These are phyloP conservation scores for Nothura maculosa DNA, from an alignment of 2,797 vertebrate species.

Conservation along the genomic window DNA sequence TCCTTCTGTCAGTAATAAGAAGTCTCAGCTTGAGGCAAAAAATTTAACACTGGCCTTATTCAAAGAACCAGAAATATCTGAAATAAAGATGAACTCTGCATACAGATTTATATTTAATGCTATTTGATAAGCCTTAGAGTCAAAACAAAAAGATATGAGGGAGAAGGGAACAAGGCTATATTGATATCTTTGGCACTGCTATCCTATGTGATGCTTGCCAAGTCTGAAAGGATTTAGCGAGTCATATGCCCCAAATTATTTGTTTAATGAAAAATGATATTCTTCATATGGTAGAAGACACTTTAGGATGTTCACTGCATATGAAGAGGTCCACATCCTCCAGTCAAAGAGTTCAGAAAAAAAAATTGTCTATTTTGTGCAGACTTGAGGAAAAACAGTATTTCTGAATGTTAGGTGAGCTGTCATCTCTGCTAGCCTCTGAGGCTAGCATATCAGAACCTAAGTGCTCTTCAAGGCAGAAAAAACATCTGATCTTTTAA, in stretches of 20 bases:
- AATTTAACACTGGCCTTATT: conserved; percentile 5
- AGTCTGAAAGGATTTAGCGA: neutral
- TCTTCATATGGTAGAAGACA: neutral
- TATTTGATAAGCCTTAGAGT: neutral
- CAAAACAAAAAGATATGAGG: neutral
- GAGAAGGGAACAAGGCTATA: neutral
- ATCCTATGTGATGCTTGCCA: neutral
- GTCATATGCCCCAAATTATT: neutral
- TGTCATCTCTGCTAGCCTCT: neutral
- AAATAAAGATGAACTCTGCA: neutral
- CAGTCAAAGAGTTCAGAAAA: neutral
- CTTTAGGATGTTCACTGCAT: rapidly evolving
- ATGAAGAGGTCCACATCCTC: neutral
- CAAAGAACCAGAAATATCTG: conserved; percentile 29
- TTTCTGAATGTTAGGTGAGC: neutral
- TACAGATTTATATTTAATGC: neutral
- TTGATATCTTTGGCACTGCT: neutral
- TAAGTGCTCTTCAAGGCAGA: neutral
- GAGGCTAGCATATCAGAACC: neutral
- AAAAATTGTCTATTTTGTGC: neutral
- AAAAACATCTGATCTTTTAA: conserved; percentile 30
- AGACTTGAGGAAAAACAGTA: neutral
- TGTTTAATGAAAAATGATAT: neutral
- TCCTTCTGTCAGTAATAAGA: conserved; percentile 30
- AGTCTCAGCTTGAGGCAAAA: conserved; percentile 15